Conservation (phyloP, 2,888 invertebrate genomes). For the Eilema depressum region DNA sequence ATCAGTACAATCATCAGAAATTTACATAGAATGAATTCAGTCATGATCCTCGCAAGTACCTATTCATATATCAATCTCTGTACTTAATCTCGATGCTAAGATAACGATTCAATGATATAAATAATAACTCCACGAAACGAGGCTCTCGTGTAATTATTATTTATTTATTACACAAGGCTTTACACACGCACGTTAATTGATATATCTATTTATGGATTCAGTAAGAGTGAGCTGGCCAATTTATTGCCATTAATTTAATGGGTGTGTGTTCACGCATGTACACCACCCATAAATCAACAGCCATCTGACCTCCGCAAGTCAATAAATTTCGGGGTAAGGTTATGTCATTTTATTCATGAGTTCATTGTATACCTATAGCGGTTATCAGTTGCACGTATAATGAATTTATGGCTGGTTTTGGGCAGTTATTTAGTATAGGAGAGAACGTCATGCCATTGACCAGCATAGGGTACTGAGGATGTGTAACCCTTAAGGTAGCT, state of each 20-base stretch:
- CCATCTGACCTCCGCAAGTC: background rate
- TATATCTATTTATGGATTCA: background rate
- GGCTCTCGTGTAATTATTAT: background rate
- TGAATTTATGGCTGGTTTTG: background rate
- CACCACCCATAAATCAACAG: background rate
- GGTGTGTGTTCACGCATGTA: background rate
- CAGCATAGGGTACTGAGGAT: no score
- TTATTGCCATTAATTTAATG: background rate
- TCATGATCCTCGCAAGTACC: background rate
- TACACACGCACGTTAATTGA: background rate
- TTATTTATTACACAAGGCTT: background rate
- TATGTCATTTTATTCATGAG: background rate
- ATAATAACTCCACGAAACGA: background rate
- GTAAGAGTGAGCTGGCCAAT: slow-evolving; percentile 1
- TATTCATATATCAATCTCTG: background rate
- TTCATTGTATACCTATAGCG: background rate
- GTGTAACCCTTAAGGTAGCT: no score
- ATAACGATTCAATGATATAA: background rate
- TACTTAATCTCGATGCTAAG: background rate
- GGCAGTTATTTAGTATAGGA: background rate
- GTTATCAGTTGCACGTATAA: background rate
- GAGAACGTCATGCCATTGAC: no score
- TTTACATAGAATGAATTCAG: no score
- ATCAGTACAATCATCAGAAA: no score
- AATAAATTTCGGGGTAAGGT: background rate